Conservation (phyloP, 2,113 vertebrate genomes). For the Anolis sagrei region DNA sequence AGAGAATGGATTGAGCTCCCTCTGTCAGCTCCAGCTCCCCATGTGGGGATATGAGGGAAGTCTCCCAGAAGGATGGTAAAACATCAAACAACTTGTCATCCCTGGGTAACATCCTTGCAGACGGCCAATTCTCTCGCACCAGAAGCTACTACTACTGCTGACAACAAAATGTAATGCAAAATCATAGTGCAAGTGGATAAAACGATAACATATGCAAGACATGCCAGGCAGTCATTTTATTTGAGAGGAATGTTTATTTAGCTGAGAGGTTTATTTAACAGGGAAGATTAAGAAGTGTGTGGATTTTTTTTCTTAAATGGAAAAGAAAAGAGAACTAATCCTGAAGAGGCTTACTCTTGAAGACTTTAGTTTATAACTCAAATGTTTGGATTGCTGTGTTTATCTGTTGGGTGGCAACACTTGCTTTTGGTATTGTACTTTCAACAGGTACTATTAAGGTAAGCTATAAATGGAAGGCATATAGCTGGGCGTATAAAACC, state of each 20-base stretch:
- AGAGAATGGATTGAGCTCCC: too few species aligned
- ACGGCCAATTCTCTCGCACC: too few species aligned
- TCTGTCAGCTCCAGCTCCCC: too few species aligned
- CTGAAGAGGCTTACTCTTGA: neutral
- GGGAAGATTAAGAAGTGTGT: neutral
- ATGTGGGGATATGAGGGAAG: too few species aligned
- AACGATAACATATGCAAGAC: neutral
- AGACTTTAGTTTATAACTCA: neutral
- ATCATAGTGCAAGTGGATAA: neutral
- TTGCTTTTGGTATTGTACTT: conserved; percentile 29
- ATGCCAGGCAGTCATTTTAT: neutral
- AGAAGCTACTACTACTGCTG: too few species aligned
- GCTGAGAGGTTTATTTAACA: conserved; percentile 9
- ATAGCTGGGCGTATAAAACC: conserved; percentile 30
- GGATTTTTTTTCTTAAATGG: neutral
- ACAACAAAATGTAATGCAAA: too few species aligned
- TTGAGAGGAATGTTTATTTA: conserved; percentile 15
- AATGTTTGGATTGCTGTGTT: conserved; percentile 12
- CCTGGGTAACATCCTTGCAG: too few species aligned
- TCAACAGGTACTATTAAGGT: conserved; percentile 44
- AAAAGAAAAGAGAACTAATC: neutral
- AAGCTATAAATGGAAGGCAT: conserved; percentile 44
- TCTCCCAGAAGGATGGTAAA: too few species aligned
- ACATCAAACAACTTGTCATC: too few species aligned
- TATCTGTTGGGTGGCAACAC: conserved; percentile 29